Base-by-base conservation (phyloP, 1,140 invertebrate species). In the Heliconius congener region DNA sequence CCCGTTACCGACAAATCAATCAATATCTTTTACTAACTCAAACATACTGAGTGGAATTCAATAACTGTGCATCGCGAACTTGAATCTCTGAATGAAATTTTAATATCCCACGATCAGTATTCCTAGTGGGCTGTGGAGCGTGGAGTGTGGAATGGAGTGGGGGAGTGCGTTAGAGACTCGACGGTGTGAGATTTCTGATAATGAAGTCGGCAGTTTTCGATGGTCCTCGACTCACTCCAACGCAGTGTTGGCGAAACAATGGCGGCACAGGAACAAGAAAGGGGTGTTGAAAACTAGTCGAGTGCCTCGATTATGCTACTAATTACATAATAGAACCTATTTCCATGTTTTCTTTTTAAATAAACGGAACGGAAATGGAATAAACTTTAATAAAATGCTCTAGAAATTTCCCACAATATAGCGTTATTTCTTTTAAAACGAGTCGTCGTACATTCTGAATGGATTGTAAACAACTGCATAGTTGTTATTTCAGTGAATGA, bases 191-290 rank as follows among this genome's bases (percentile, higher is more conserved):
- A 84, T 80, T 85, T 79, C 82, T 84, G 83, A 87, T 87, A 88
- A 87, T 87, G 87, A 87, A 88, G 78, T 84, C 85, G 77, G 77
- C 79, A 82, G 57, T 77, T 81, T 76, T 86, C 80, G 82, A 90
- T 85, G 85, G 78, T 81, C 78, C 89, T 89, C 84, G 83, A 90
- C 85, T 77, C 84, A 78, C 82, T 84, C 81, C 80, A 84, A 81
- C 78, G 82, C 82, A 81, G 76, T 86, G 82, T 86, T 85, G 83
- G 85, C 77, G 82, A 83, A 83, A 85, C 82, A 86, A 83, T 81
- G 76, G 71, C 37, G 73, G 73, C 46, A 16, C 70, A 73, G 60
- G 55, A 37, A 71, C 71, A 52, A 71, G 52, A 80, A 76, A 13
- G 46, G 57, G 74, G 74, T 18, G 70, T 57, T 60, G 42, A 73